These are phyloP conservation scores for Falco concolor DNA, from an alignment of 2,797 vertebrate genomes.

Conservation along the genomic window DNA sequence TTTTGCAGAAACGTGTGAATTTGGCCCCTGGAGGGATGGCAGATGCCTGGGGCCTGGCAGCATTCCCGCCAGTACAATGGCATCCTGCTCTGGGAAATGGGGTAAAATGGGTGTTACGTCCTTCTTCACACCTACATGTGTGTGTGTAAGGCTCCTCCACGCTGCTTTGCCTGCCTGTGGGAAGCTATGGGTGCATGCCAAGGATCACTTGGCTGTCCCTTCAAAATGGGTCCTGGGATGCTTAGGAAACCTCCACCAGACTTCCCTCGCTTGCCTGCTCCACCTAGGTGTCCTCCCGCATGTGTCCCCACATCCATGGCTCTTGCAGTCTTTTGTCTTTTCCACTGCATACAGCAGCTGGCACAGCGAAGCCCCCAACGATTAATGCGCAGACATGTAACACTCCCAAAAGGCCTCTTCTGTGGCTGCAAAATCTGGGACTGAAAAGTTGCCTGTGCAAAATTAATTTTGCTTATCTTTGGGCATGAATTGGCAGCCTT, in stretches of 20 bases:
- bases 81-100: neutral
- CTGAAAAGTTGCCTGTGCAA: neutral
- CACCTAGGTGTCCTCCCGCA: too few species aligned
- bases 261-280: too few species aligned
- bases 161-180: neutral
- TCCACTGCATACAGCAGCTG: neutral
- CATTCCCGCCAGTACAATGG: neutral
- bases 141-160: neutral
- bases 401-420: neutral
- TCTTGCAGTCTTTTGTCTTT: too few species aligned
- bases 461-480: neutral
- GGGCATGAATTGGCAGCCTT: neutral
- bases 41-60: neutral
- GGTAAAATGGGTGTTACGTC: neutral
- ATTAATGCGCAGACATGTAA: neutral
- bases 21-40: neutral
- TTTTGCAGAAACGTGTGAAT: neutral
- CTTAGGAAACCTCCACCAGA: neutral
- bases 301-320: fast-evolving
- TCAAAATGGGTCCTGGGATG: neutral
- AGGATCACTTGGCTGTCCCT: neutral
- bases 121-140: neutral
- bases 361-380: neutral
- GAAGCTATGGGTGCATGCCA: neutral
- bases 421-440: neutral